Evolutionary conservation across 2,888 invertebrate genomes (phyloP), one percentile per base, ranked within the genome.

Genomic region (Diarsia brunnea): DNA sequence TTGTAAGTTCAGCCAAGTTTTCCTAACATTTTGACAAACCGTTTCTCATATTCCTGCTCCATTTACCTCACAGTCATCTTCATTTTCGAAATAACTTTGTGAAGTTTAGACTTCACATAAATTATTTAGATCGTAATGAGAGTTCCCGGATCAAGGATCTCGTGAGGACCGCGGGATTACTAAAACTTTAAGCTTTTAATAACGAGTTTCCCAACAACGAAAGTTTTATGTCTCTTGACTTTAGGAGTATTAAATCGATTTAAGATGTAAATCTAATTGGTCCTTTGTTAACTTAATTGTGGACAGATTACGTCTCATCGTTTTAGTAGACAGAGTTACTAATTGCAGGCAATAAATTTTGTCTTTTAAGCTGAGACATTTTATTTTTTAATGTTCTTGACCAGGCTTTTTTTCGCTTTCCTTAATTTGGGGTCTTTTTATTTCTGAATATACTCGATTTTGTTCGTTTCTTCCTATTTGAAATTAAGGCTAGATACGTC

Each of bases 221-320:
- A 82, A 84, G 78, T 85, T 87, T 74, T 73, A 75, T 78, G 84
- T 83, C 81, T 75, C 77, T 81, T 71, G 75, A 58, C 77, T 87
- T 72, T 63, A 65, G 63, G 45, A 73, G 79, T 74, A 72, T 78
- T 85, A 85, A 86, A 85, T 75, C 75, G 85, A 80, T 85, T 87
- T 79, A 68, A 86, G 70, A 87, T 87, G 79, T 82, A 76, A 87
- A 85, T 87, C 75, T 85, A 82, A 87, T 82, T 87, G 86, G 74
- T 68, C 76, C 79, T 84, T 79, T 84, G 73, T 64, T 79, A 70
- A 81, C 75, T 78, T 83, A 63, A 74, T 73, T 70, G 69, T 78
- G 66, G 47, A 61, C 63, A 73, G 69, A 71, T 79, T 66, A 74
- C 51, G 68, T 51, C 67, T 45, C 70, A 53, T 49, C 78, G 51